Base-by-base conservation (phyloP, 1,140 invertebrate species). In the Neodiprion fabricii region DNA sequence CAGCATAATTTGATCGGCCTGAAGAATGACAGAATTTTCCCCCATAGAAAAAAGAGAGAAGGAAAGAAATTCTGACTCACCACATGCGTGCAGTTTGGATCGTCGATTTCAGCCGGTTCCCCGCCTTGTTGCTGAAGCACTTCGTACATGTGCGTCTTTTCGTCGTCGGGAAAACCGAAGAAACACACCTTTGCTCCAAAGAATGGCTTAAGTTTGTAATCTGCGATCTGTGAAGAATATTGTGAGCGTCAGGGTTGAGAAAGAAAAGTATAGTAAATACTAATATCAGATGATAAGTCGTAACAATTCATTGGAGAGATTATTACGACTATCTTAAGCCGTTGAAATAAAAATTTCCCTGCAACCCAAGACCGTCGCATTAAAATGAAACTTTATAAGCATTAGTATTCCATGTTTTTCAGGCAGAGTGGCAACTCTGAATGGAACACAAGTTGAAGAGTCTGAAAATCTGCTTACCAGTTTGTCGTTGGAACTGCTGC, bases 61-160 rank as follows among this genome's bases (percentile, higher is more conserved):
- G 7, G 49, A 69, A 77, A 78, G 68, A 40, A 17, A 2, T n/a
- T 65, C 50, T n/a, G 89, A 92, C 90, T 95, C 90, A 98, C 96
- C 80, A 98, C 92, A 89, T 99, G 97, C 9, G 96, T 96, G 83
- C 95, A 96, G 79, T 92, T 91, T 49, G 93, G 90, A 91, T 97
- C 95, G 76, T 95, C 93, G 67, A 94, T 86, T 74, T 92, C 89
- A 67, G 93, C 93, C 68, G 92, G 88, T 78, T 91, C 91, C 70
- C 96, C 97, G 74, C 96, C 96, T 87, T 98, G 97, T 81, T 94
- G 91, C 76, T 93, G 89, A 50, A 97, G 91, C 65, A 98, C 91
- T 84, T 98, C 96, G 67, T 92, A 92, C 97, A 99, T 98, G 83
- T 98, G 95, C 81, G 93, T 92, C 82, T 94, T 92, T 85, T 99